Evolutionary conservation across 2,888 invertebrate species (phyloP).

Genomic region (Caenorhabditis afra): DNA sequence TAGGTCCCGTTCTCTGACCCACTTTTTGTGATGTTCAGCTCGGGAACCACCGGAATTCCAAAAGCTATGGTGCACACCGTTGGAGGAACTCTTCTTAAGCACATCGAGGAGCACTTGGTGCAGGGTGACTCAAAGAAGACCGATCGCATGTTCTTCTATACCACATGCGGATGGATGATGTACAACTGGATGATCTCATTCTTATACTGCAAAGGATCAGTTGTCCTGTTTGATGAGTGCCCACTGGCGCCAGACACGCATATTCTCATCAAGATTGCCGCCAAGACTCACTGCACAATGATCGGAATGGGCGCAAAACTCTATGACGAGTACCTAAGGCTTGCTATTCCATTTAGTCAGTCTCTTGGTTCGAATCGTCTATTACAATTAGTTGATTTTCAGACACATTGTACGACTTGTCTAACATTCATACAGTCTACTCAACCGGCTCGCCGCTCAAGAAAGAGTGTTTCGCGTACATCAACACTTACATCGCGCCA

Average conservation of each 20-base stretch:
- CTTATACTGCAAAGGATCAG: conserved; percentile 79
- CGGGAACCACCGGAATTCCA: conserved; percentile 84
- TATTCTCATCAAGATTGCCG: conserved; percentile 82
- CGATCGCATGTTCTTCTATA: conserved; percentile 84
- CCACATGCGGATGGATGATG: conserved; percentile 85
- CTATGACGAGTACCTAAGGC: conserved; percentile 83
- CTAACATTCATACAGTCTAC: conserved; percentile 82
- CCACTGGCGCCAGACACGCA: conserved; percentile 83
- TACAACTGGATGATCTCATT: conserved; percentile 83
- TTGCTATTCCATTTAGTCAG: conserved; percentile 75
- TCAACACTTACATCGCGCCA: conserved; percentile 83
- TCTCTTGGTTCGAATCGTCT: no score
- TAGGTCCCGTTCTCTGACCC: conserved; percentile 84
- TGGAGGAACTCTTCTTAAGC: conserved; percentile 84
- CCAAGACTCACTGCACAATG: conserved; percentile 82
- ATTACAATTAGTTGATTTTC: conserved; percentile 52
- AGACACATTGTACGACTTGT: conserved; percentile 82
- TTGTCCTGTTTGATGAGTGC: conserved; percentile 84
- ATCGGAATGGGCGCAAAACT: conserved; percentile 84
- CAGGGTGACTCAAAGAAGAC: conserved; percentile 82
- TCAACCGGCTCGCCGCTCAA: conserved; percentile 82
- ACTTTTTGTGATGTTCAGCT: conserved; percentile 84
- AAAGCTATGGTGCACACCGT: conserved; percentile 84
- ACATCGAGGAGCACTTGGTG: conserved; percentile 83
- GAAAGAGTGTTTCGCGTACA: conserved; percentile 83